Evolutionary conservation across 1,140 invertebrate genomes (phyloP).

Genomic region (Eubasilissa regina): DNA sequence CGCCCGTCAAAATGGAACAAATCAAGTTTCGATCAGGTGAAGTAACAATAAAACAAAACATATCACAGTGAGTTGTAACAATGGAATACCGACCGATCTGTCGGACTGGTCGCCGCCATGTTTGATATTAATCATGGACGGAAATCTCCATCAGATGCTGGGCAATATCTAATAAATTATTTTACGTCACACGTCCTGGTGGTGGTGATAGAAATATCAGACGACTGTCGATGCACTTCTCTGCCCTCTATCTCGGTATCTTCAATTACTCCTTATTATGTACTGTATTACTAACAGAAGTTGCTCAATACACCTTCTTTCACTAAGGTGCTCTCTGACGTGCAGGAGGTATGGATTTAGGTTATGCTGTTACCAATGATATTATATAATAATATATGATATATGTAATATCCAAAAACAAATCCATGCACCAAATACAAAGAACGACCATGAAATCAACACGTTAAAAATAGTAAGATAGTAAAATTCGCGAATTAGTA

Average conservation of each 20-base stretch:
- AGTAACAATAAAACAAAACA: constrained; percentile 45
- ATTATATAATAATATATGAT: no score
- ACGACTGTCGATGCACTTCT: not conserved
- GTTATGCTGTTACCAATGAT: no score
- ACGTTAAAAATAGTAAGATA: no score
- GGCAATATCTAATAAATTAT: constrained; percentile 47
- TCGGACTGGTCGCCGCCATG: constrained; percentile 25
- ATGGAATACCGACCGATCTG: constrained; percentile 40
- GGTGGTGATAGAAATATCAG: constrained; percentile 31
- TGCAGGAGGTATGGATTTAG: no score
- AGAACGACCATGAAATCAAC: no score
- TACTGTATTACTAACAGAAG: not conserved
- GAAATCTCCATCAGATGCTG: constrained; percentile 54
- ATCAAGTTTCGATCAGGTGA: constrained; percentile 29
- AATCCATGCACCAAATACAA: no score
- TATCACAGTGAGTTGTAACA: constrained; percentile 38
- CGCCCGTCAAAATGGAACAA: constrained; percentile 40
- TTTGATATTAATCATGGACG: constrained; percentile 45
- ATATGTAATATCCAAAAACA: no score
- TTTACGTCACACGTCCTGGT: constrained; percentile 50
- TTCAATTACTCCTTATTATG: not conserved
- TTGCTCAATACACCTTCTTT: no score
- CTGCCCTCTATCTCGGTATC: not conserved
- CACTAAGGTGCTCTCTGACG: no score
- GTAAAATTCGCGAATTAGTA: no score